A percentile compares a stretch with the other conserved stretches of the same genome.
phyloP scores from a whole-genome alignment of 2,797 vertebrate genomes.

The Odontamblyopus rebecca region DNA sequence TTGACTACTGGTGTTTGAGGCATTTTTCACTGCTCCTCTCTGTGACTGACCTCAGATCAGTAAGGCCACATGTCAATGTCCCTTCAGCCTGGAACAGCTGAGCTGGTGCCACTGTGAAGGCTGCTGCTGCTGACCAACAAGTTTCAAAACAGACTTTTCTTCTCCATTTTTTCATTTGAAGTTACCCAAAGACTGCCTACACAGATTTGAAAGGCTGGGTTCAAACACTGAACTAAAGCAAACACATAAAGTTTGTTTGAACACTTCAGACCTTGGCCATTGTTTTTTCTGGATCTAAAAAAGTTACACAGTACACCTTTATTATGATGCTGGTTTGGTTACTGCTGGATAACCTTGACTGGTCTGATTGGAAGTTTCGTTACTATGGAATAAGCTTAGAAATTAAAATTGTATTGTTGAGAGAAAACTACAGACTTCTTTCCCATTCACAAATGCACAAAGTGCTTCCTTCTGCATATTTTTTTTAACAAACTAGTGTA shows the following conservation, averaged over 20 bases:
- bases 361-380: too few species aligned
- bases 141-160: background rate
- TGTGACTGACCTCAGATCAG: conserved; percentile 50
- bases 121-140: conserved; percentile 18
- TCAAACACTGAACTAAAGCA: background rate
- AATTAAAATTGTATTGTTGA: too few species aligned
- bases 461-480: too few species aligned
- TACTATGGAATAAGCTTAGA: too few species aligned
- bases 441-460: too few species aligned
- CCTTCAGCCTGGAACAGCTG: conserved; percentile 57
- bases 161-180: background rate
- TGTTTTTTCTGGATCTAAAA: background rate
- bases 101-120: conserved; percentile 28
- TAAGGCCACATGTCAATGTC: conserved; percentile 65
- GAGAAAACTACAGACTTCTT: too few species aligned
- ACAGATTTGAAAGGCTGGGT: background rate
- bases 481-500: too few species aligned
- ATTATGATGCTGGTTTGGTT: background rate
- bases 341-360: background rate
- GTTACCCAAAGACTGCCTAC: background rate
- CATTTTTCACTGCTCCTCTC: conserved; percentile 45
- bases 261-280: background rate
- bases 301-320: background rate
- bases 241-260: background rate
- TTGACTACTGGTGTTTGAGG: conserved; percentile 60